Evolutionary conservation across 2,888 invertebrate species (phyloP).

Genomic region (Lagria hirta): DNA sequence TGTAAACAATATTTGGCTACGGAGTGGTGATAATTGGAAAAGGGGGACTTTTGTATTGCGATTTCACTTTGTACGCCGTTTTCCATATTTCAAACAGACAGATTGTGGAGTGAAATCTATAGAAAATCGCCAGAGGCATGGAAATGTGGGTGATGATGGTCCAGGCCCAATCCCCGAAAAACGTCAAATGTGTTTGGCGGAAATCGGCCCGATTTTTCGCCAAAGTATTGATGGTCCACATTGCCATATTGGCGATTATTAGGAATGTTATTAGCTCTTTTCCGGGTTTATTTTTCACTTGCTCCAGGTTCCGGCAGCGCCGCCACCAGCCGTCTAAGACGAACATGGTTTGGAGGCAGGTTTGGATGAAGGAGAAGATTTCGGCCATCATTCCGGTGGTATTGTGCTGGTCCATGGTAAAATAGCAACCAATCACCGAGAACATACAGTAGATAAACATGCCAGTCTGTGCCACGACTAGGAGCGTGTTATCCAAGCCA

Average conservation of each 20-base stretch:
- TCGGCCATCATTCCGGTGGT: slow-evolving; percentile 82
- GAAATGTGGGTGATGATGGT: slow-evolving; percentile 93
- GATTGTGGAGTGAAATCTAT: slow-evolving; percentile 92
- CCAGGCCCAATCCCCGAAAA: slow-evolving; percentile 94
- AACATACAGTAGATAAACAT: slow-evolving; percentile 90
- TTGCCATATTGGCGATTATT: slow-evolving; percentile 84
- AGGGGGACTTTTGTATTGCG: slow-evolving; percentile 74
- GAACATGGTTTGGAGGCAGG: slow-evolving; percentile 87
- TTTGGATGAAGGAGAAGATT: slow-evolving; percentile 82
- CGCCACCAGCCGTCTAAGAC: slow-evolving; percentile 88
- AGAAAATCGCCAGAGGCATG: slow-evolving; percentile 91
- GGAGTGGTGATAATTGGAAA: slow-evolving; percentile 13
- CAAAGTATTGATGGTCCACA: slow-evolving; percentile 93
- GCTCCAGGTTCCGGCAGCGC: slow-evolving; percentile 77
- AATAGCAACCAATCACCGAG: slow-evolving; percentile 90
- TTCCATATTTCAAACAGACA: slow-evolving; percentile 97
- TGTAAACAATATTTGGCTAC: no score
- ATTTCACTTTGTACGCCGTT: slow-evolving; percentile 89
- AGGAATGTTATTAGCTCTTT: slow-evolving; percentile 92
- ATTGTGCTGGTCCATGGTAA: slow-evolving; percentile 74
- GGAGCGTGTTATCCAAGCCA: slow-evolving; percentile 79
- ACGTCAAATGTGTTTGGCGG: slow-evolving; percentile 87
- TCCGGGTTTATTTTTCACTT: slow-evolving; percentile 85
- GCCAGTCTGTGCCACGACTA: slow-evolving; percentile 90
- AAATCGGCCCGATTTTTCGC: slow-evolving; percentile 90